Percentiles rank a stretch among this genome's conserved stretches.
Conservation (phyloP, 2,888 invertebrate species). For the Theodoxus fluviatilis region DNA sequence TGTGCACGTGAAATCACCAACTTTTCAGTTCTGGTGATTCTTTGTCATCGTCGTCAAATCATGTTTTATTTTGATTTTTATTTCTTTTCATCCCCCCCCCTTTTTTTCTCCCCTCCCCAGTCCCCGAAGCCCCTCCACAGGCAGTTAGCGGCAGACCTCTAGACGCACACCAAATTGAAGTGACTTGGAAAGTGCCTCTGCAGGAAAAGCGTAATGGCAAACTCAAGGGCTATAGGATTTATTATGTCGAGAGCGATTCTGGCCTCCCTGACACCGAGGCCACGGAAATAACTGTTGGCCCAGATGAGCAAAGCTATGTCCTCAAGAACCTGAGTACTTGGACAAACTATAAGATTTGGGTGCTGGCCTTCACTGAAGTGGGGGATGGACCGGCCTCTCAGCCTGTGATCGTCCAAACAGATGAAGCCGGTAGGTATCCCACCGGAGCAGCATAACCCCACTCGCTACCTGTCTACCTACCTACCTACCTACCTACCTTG, state of each 20-base stretch:
- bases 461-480: too few species aligned
- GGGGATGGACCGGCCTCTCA: slow-evolving; percentile 93
- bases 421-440: slow-evolving; percentile 93
- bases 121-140: slow-evolving; percentile 95
- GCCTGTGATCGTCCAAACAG: slow-evolving; percentile 90
- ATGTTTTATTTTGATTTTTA: slow-evolving; percentile 33
- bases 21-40: too few species aligned
- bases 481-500: too few species aligned
- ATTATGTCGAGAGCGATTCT: slow-evolving; percentile 65
- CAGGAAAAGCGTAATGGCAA: slow-evolving; percentile 86
- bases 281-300: slow-evolving; percentile 49
- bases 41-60: slow-evolving; percentile 46
- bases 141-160: slow-evolving; percentile 88
- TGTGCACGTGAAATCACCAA: too few species aligned
- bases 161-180: slow-evolving; percentile 87
- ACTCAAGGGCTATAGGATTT: slow-evolving; percentile 58
- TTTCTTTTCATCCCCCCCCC: slow-evolving; percentile 31
- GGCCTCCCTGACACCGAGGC: slow-evolving; percentile 71
- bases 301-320: slow-evolving; percentile 69
- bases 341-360: slow-evolving; percentile 97
- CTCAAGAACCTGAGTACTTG: slow-evolving; percentile 90
- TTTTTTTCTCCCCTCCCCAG: slow-evolving; percentile 68
- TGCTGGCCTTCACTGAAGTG: slow-evolving; percentile 92
- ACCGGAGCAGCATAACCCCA: too few species aligned
- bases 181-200: slow-evolving; percentile 92